Base-by-base conservation (phyloP, 2,797 vertebrate genomes). In the Esox masquinongy region DNA sequence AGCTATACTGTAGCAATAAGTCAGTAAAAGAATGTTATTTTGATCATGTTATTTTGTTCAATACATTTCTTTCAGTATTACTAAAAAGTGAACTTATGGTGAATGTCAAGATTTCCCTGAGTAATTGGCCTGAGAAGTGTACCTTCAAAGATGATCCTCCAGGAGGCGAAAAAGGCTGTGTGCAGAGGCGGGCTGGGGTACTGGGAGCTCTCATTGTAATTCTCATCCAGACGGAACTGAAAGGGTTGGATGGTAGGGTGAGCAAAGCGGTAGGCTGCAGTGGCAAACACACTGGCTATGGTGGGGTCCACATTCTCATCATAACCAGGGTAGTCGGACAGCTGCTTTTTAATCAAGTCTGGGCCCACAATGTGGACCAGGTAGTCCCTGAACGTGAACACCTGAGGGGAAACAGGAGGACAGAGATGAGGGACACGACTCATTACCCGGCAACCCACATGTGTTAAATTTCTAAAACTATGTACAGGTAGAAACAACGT, bases 221-320 rank as follows among this genome's bases (percentile, higher is more conserved):
- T 66, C 53, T 87, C 72, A 79, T 95, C 15, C 59, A 97, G 84
- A 39, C 94, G 92, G 78, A 90, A 93, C 16, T 95, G 86, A 19
- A 89, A 84, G 0, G 94, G 94, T 15, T 96, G 95, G 74, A 97
- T 6, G 16, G 94, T 87, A 8, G 93, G 66, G 31, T 97, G 97
- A n/a, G 90, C 95, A 0, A 96, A 97, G 66, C 94, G 90, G 86
- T 91, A 98, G 34, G 95, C 95, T 0, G 95, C 93, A 0, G 93
- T 93, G 24, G 95, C 95, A 56, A 97, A 98, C 61, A 96, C 91
- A 0, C 91, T 97, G 72, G 96, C 2, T 19, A 97, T 94, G 14
- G 88, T 88, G 0, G 97, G 90, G 84, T 98, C 93, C 50, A 95
- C 89, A 0, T 85, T 79, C 0, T 94, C 88, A 0, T 94, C 76